Base-by-base conservation (phyloP, 2,113 vertebrate genomes). In the Rhabdomys dilectus region DNA sequence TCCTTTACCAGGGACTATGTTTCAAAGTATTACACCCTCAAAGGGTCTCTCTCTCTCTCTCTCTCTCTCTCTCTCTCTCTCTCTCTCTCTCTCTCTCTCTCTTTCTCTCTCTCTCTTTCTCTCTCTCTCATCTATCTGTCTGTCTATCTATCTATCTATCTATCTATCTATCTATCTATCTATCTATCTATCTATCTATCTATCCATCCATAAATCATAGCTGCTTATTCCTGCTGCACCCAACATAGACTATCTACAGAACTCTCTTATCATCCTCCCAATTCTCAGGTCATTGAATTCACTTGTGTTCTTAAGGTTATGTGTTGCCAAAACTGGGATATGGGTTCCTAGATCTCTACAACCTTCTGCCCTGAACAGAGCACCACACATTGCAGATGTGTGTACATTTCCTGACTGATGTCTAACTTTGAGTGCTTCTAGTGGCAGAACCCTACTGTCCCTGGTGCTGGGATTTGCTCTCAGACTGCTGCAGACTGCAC, bases 181-280 rank as follows among this genome's bases (percentile, higher is more conserved):
- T n/a, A 72, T 72, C 17, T 13, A 36, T 70, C 31, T 1, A 3
- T 22, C 21, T 64, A 26, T 64, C 62, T 64, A 66, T 39, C 56
- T 22, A 56, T 17, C n/a, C 22, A 39, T 73, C 19, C 17, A 21
- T 39, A 21, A n/a, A 66, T 31, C 4, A 21, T 29, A 9, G 10
- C 1, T 0, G 56, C 24, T 29, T 36, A 9, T 29, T 24, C 24
- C n/a, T 39, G 3, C 48, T 17, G 0, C 0, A 1, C n/a, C 13
- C 29, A 15, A 48, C 51, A n/a, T 42, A 3, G 0, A 12, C 24
- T 15, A 36, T 39, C 78, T 42, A 36, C 45, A 3, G 4, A 13
- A 42, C 58, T 75, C 0, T 24, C 34, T 39, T 7, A 5, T 1
- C 7, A 19, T 80, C 60, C 45, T 76, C 0, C 0, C 64, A n/a